Evolutionary conservation across 2,113 vertebrate species (phyloP).

Genomic region (Centropus bengalensis): DNA sequence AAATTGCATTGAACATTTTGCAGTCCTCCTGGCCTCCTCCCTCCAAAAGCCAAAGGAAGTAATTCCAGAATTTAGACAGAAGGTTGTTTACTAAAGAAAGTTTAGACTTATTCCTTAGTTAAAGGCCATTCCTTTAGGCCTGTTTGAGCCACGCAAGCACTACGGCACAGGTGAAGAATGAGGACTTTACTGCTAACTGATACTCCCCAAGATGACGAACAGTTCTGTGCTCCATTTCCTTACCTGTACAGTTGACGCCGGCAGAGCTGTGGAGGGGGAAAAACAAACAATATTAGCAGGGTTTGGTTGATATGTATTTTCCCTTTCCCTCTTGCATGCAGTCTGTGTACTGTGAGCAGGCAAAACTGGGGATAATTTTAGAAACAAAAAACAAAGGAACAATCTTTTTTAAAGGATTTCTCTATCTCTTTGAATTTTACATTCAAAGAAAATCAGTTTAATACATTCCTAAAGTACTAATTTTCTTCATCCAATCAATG

Average conservation of each 20-base stretch:
- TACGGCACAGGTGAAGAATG: neutral
- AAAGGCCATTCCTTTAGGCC: neutral
- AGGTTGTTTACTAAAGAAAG: neutral
- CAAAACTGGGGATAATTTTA: neutral
- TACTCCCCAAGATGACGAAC: neutral
- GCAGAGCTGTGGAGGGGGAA: slow-evolving; percentile 76
- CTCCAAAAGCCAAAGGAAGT: neutral
- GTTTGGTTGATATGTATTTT: neutral
- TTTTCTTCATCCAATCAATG: neutral
- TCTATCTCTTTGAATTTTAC: neutral
- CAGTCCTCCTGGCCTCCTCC: neutral
- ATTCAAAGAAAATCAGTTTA: neutral
- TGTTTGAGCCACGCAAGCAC: neutral
- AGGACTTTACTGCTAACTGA: neutral
- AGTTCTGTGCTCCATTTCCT: neutral
- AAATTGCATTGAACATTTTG: neutral
- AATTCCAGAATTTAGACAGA: neutral
- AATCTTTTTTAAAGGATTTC: neutral
- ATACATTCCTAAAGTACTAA: neutral
- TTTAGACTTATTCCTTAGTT: neutral
- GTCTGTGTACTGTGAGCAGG: neutral
- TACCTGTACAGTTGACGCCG: slow-evolving; percentile 92
- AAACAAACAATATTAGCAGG: neutral
- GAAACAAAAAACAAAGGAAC: neutral
- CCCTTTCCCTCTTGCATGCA: neutral